phyloP scores from a whole-genome alignment of 1,140 invertebrate species.

The Rhizoglyphus robini region DNA sequence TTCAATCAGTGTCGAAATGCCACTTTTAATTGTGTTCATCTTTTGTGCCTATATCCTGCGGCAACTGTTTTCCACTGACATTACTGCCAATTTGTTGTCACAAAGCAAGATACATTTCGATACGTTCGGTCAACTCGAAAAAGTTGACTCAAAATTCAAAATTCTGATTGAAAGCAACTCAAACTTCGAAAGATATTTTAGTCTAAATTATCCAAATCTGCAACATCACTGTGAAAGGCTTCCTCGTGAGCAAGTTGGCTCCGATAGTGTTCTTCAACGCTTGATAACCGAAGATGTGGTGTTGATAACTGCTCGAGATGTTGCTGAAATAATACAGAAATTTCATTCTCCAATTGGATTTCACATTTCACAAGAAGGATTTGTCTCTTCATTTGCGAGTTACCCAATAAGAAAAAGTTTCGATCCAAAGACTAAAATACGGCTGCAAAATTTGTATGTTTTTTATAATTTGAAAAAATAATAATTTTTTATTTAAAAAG shows the following conservation, averaged over 20 bases:
- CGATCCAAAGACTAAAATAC: too few relatives aligned
- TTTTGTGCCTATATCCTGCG: background rate
- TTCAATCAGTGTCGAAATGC: background rate
- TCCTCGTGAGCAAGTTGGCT: background rate
- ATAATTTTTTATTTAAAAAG: too few relatives aligned
- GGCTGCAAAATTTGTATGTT: too few relatives aligned
- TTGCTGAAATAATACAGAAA: background rate
- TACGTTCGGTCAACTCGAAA: background rate
- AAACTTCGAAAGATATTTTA: too few relatives aligned
- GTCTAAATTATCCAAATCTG: too few relatives aligned
- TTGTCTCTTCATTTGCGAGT: background rate
- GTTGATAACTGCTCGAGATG: background rate
- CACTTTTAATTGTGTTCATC: background rate
- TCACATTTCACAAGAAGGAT: background rate
- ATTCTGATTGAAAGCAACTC: background rate
- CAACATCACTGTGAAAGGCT: background rate
- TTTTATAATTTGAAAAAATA: too few relatives aligned
- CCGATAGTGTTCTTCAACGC: background rate
- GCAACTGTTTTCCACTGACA: background rate
- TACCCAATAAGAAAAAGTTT: background rate
- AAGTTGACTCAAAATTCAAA: background rate
- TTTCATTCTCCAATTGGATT: background rate
- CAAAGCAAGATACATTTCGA: background rate
- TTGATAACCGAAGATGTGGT: background rate
- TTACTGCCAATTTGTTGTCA: background rate